Conservation (phyloP, 1,140 invertebrate species). For the Belonocnema kinseyi region DNA sequence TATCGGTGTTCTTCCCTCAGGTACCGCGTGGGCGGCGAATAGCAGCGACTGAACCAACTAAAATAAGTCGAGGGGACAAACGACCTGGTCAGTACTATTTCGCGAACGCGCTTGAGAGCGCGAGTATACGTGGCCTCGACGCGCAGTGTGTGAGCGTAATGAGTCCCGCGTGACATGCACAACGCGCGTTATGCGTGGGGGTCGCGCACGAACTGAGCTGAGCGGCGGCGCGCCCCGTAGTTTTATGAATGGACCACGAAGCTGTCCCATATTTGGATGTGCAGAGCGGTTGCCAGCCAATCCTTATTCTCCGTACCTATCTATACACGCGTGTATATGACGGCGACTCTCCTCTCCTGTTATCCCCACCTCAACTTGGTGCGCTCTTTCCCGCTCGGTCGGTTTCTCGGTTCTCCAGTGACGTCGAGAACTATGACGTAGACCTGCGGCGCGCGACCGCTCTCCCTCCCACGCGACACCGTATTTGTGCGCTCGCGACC, state of each 20-base stretch:
- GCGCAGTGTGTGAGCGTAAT: constrained; percentile 27
- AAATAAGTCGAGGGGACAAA: neutral
- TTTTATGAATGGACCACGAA: constrained; percentile 81
- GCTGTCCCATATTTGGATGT: constrained; percentile 79
- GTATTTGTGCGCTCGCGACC: constrained; percentile 8
- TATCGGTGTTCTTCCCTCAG: neutral
- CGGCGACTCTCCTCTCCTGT: constrained; percentile 43
- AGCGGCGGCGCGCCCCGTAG: constrained; percentile 74
- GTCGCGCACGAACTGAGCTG: constrained; percentile 75
- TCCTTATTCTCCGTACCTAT: constrained; percentile 64
- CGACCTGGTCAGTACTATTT: constrained; percentile 9
- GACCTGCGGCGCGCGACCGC: constrained; percentile 52
- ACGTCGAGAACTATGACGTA: constrained; percentile 68
- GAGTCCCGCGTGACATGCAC: constrained; percentile 58
- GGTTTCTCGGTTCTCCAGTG: constrained; percentile 68
- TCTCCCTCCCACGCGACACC: constrained; percentile 35
- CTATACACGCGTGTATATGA: constrained; percentile 66
- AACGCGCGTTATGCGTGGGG: constrained; percentile 72
- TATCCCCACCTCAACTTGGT: constrained; percentile 45
- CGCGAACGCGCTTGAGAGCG: constrained; percentile 30
- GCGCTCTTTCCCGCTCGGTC: constrained; percentile 37
- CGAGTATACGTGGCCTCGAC: constrained; percentile 39
- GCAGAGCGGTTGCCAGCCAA: constrained; percentile 74
- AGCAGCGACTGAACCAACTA: neutral
- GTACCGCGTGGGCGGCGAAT: neutral